Conservation (phyloP, 1,140 invertebrate species). For the Leucophenga varia region DNA sequence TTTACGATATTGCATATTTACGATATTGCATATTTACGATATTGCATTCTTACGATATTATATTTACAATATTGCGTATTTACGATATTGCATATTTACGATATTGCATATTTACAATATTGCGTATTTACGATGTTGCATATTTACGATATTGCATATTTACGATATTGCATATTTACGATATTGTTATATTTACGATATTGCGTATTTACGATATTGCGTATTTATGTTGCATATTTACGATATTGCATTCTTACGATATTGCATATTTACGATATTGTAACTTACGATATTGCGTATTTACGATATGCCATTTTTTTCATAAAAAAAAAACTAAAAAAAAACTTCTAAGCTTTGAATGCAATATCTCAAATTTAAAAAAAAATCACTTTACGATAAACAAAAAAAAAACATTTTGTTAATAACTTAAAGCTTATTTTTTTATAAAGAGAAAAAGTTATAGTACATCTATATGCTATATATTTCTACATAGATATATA, state of each 20-base stretch:
- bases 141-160: no score
- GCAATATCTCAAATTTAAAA: background rate
- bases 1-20: no score
- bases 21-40: no score
- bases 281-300: no score
- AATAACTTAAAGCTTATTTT: background rate
- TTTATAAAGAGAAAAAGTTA: background rate
- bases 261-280: background rate
- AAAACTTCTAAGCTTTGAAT: constrained; percentile 5
- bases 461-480: constrained; percentile 1
- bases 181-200: constrained; percentile 12
- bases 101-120: no score
- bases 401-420: constrained; percentile 5
- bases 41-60: no score
- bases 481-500: constrained; percentile 3
- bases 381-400: constrained; percentile 2
- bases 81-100: no score
- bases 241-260: constrained; percentile 8
- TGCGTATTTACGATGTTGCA: no score
- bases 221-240: constrained; percentile 12
- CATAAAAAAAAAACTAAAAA: constrained; percentile 2
- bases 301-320: background rate
- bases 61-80: no score
- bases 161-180: no score
- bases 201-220: constrained; percentile 10